phyloP scores from a whole-genome alignment of 2,888 invertebrate species.

The Philereme transversata region DNA sequence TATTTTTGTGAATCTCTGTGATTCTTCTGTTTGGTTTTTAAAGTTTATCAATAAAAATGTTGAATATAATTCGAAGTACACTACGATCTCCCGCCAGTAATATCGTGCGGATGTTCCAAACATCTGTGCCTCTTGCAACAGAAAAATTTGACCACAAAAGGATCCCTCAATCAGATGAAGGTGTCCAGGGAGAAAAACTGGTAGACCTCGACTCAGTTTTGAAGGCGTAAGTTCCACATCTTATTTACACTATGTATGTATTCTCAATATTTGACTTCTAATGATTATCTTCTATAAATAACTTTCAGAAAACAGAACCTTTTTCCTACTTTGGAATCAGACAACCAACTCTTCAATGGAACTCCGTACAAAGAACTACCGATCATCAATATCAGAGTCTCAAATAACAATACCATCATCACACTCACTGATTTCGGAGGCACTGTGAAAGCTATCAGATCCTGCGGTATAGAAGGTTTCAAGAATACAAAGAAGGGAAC shows the following conservation, averaged over 20 bases:
- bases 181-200: constrained; percentile 89
- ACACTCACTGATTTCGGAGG: constrained; percentile 89
- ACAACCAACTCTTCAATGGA: constrained; percentile 89
- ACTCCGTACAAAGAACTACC: constrained; percentile 91
- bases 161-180: constrained; percentile 86
- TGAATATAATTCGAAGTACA: constrained; percentile 59
- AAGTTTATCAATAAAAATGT: constrained; percentile 49
- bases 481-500: constrained; percentile 98
- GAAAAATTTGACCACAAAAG: constrained; percentile 75
- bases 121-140: constrained; percentile 53
- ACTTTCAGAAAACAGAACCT: constrained; percentile 84
- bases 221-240: constrained; percentile 77
- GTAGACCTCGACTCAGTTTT: constrained; percentile 87
- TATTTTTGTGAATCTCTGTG: neutral
- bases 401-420: constrained; percentile 95
- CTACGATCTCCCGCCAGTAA: constrained; percentile 51
- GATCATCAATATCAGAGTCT: constrained; percentile 91
- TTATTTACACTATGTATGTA: neutral
- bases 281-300: too few species aligned
- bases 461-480: constrained; percentile 96
- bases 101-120: constrained; percentile 61
- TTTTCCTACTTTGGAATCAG: constrained; percentile 90
- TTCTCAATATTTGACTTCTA: too few species aligned
- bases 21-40: neutral
- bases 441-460: constrained; percentile 84